Conservation (phyloP, 2,113 vertebrate genomes). For the Delphinapterus leucas region DNA sequence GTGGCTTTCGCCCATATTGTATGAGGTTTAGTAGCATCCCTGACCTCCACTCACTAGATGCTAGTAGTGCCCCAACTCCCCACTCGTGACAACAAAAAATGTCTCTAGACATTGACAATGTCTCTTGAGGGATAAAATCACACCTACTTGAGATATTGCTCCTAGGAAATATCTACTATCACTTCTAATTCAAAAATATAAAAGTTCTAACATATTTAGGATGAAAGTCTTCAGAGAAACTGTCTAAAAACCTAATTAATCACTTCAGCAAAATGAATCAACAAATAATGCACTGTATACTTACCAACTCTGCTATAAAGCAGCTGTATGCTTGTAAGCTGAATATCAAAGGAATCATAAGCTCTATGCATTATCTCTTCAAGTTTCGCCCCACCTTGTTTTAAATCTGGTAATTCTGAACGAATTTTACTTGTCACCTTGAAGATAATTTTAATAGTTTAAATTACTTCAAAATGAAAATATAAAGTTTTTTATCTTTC, state of each 20-base stretch:
- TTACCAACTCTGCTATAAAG: constrained; percentile 92
- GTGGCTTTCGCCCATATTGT: neutral
- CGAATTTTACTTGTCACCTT: constrained; percentile 91
- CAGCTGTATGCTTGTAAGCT: constrained; percentile 94
- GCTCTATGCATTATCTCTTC: constrained; percentile 97
- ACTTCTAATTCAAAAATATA: neutral
- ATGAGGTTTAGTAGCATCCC: neutral
- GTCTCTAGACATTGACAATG: neutral
- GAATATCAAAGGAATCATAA: constrained; percentile 95
- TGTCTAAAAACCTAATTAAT: constrained; percentile 2
- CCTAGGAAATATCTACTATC: neutral
- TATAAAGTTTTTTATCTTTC: constrained; percentile 16
- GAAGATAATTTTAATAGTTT: constrained; percentile 64
- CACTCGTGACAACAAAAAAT: neutral
- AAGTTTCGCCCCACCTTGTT: constrained; percentile 84
- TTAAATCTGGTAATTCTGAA: constrained; percentile 87
- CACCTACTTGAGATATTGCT: neutral
- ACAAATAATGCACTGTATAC: constrained; percentile 56
- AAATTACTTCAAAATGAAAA: constrained; percentile 47
- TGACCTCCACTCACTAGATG: neutral
- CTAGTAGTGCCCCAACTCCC: neutral
- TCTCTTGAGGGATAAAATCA: neutral
- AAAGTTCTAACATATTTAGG: neutral
- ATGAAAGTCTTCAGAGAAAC: neutral
- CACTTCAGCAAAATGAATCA: neutral